A percentile compares a stretch with the other conserved stretches of the same genome.
phyloP scores from a whole-genome alignment of 1,140 invertebrate species.

The Diachasmimorpha longicaudata region DNA sequence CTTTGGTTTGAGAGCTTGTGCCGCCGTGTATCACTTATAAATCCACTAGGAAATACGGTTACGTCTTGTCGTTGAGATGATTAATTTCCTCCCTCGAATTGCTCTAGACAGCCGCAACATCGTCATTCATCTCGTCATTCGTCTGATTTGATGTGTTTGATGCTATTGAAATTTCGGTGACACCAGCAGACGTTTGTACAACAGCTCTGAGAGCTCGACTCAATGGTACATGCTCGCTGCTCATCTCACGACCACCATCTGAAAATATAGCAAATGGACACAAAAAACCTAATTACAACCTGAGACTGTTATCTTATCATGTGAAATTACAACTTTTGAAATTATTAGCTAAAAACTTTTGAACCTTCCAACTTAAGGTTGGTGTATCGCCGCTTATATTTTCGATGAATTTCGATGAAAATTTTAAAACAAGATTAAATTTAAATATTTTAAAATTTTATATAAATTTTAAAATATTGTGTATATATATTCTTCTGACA shows the following conservation, averaged over 20 bases:
- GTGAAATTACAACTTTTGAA: too few species aligned
- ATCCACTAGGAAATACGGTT: neutral
- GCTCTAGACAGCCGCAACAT: constrained; percentile 53
- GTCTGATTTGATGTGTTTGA: constrained; percentile 51
- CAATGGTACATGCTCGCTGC: constrained; percentile 53
- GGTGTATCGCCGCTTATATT: too few species aligned
- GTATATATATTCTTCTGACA: too few species aligned
- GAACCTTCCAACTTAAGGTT: too few species aligned
- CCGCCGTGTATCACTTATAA: neutral
- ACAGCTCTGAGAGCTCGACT: constrained; percentile 52
- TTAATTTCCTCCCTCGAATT: neutral
- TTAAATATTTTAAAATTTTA: too few species aligned
- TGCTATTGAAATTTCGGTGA: constrained; percentile 53
- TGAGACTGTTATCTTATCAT: too few species aligned
- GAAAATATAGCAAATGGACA: constrained; percentile 36
- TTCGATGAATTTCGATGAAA: too few species aligned
- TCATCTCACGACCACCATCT: constrained; percentile 50
- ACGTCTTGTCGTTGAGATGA: neutral
- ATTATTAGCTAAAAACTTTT: too few species aligned
- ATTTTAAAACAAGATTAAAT: too few species aligned
- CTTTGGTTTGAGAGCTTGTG: neutral
- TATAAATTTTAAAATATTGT: too few species aligned
- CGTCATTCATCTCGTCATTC: constrained; percentile 43
- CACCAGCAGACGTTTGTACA: constrained; percentile 55
- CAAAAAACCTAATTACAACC: too few species aligned